Percentiles rank a stretch among this genome's conserved stretches.
Conservation (phyloP, 1,140 invertebrate species). For the Brachionus koreanus region DNA sequence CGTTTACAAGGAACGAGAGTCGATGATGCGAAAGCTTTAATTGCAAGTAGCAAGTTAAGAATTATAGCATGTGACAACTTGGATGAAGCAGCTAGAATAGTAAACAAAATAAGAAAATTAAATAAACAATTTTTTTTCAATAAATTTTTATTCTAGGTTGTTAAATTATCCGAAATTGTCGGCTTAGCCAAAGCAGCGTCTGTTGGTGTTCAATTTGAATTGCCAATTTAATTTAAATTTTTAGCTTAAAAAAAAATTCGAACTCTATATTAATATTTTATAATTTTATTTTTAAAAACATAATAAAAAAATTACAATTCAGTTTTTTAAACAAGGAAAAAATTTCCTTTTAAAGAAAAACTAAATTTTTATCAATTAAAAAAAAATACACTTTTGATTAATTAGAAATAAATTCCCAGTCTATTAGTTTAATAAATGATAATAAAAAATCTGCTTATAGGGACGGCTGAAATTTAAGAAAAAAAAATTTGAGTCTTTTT, state of each 20-base stretch:
- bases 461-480: background rate
- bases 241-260: background rate
- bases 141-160: slow-evolving; percentile 1
- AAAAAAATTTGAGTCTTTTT: background rate
- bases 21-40: slow-evolving; percentile 64
- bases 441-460: too few species aligned
- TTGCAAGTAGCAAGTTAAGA: slow-evolving; percentile 58
- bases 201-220: slow-evolving; percentile 43
- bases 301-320: background rate
- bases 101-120: background rate
- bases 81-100: slow-evolving; percentile 44
- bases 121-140: background rate
- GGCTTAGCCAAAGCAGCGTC: slow-evolving; percentile 43
- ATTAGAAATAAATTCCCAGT: too few species aligned
- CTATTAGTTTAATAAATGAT: too few species aligned
- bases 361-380: background rate
- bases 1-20: slow-evolving; percentile 81
- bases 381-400: background rate
- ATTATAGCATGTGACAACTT: slow-evolving; percentile 42
- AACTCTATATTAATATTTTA: background rate
- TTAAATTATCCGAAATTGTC: slow-evolving; percentile 44
- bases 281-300: background rate
- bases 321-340: background rate
- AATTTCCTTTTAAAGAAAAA: background rate
- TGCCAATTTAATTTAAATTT: slow-evolving; percentile 40